Base-by-base conservation (phyloP, 2,797 vertebrate species). In the Xenopus petersii region DNA sequence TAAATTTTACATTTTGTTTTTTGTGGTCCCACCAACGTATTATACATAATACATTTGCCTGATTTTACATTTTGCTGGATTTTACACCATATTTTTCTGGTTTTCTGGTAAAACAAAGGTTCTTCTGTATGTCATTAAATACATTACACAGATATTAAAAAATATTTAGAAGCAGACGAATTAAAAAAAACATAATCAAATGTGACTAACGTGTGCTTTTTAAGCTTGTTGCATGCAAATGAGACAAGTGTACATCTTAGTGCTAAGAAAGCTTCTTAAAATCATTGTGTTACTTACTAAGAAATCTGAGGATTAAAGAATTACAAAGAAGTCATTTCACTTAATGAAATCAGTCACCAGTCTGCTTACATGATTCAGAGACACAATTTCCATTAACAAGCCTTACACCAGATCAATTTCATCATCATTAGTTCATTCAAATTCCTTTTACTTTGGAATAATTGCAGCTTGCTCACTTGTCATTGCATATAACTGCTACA, bases 281-380 rank as follows among this genome's bases (percentile, higher is more conserved):
- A 59, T 5, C 24, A 42, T 12, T 21, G 16, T 13, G 5, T 68
- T 78, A 56, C 58, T 69, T 69, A 64, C 15, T 63, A 56, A 33
- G 65, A 73, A 63, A 77, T 64, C 65, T 33, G 21, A 0, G 75
- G 70, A 65, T 78, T 78, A 73, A 36, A 49, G 70, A 49, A 68
- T 68, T 73, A 73, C 75, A 59, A 26, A 69, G 65, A 73, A 71
- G 64, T 73, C 3, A 69, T 73, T 63, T 69, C 12, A 61, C 58
- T 55, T 78, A 68, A 73, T 78, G 59, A 69, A 73, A 78, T 64
- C 48, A 49, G 64, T n/a, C 16, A 24, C 75, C 64, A 33, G 67
- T 74, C 72, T 67, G 64, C 64, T 67, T 49, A 60, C 26, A 54
- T 49, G 30, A 36, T 62, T 17, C 47, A 54, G 30, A 67, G 56